phyloP scores from a whole-genome alignment of 2,797 vertebrate species.

The Lacerta agilis region DNA sequence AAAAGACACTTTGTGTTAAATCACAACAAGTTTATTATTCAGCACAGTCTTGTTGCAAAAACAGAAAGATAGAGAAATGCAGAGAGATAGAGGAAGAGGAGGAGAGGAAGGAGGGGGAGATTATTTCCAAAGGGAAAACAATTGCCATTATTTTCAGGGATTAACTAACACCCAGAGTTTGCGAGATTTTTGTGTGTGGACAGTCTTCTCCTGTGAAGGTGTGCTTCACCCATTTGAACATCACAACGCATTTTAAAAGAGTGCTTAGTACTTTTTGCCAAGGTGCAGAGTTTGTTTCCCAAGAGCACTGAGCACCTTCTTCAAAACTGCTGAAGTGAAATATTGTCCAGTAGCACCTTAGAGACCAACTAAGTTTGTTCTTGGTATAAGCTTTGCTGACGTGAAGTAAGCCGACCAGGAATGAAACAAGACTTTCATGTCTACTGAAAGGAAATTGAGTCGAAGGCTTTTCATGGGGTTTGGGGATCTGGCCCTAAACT shows the following conservation, averaged over 20 bases:
- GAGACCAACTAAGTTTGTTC: too few species aligned
- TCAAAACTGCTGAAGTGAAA: background rate
- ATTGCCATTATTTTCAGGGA: constrained; percentile 15
- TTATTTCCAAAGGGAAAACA: constrained; percentile 19
- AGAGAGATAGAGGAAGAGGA: constrained; percentile 7
- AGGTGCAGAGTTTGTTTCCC: background rate
- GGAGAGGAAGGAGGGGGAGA: background rate
- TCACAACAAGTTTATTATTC: constrained; percentile 15
- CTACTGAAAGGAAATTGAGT: background rate
- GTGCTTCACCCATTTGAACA: background rate
- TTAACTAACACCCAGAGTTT: constrained; percentile 3
- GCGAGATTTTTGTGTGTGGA: background rate
- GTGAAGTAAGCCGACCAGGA: background rate
- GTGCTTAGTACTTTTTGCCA: background rate
- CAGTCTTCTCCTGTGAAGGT: background rate
- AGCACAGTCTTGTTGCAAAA: constrained; percentile 1
- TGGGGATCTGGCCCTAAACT: background rate
- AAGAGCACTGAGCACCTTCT: background rate
- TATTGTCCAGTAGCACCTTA: background rate
- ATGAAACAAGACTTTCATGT: background rate
- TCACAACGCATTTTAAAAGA: background rate
- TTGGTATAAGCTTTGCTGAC: background rate
- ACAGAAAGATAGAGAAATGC: background rate
- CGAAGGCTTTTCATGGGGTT: background rate
- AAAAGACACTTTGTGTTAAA: background rate